Evolutionary conservation across 2,113 vertebrate species (phyloP).

Genomic region (Scopus umbretta): DNA sequence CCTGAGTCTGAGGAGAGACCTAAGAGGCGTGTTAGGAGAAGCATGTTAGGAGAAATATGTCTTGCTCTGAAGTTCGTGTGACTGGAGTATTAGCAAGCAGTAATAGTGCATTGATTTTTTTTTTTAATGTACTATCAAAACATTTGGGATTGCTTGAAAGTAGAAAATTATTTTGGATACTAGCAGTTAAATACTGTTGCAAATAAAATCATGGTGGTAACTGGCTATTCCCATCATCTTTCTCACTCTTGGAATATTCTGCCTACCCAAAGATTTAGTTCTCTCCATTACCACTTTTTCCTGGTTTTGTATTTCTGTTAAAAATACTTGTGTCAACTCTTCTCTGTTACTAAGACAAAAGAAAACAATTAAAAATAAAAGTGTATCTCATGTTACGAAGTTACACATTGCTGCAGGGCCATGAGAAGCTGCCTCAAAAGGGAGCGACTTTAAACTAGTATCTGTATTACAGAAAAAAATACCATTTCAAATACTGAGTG

Average conservation of each 20-base stretch:
- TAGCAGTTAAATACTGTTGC: background rate
- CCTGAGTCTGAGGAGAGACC: background rate
- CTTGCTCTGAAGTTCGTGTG: background rate
- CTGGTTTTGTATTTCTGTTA: background rate
- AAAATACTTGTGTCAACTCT: background rate
- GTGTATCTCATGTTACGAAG: constrained; percentile 24
- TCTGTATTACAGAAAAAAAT: constrained; percentile 63
- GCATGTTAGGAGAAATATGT: background rate
- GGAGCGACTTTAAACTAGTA: constrained; percentile 64
- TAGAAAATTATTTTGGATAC: background rate
- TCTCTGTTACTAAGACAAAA: background rate
- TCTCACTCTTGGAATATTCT: background rate
- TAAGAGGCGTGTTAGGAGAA: background rate
- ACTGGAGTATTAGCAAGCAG: background rate
- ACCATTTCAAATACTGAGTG: constrained; percentile 75
- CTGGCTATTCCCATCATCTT: background rate
- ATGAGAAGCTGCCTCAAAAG: constrained; percentile 56
- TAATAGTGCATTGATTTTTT: background rate
- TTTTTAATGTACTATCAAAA: background rate
- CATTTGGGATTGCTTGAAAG: background rate
- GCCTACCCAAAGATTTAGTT: background rate
- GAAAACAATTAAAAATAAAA: constrained; percentile 43
- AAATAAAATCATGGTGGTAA: background rate
- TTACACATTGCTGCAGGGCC: constrained; percentile 1
- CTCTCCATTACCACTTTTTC: background rate